Evolutionary conservation across 2,888 invertebrate genomes (phyloP).

Genomic region (Himalopsyche anomala): DNA sequence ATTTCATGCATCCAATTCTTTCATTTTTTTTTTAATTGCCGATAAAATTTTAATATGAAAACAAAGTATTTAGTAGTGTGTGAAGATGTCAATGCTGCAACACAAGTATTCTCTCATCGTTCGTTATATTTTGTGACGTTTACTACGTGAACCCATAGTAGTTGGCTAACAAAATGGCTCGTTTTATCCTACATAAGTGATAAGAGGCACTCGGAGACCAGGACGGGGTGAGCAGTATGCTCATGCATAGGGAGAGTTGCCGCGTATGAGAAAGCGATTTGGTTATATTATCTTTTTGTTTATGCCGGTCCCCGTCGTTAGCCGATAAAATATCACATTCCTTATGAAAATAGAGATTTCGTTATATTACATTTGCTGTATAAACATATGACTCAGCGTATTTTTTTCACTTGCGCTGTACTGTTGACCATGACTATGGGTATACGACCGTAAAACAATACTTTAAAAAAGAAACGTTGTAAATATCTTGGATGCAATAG

Average conservation of each 20-base stretch:
- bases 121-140: too few relatives aligned
- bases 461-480: too few relatives aligned
- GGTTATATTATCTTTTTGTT: constrained; percentile 34
- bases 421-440: not conserved
- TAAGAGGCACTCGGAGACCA: constrained; percentile 8
- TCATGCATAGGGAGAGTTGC: constrained; percentile 10
- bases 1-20: too few relatives aligned
- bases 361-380: not conserved
- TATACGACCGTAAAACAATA: too few relatives aligned
- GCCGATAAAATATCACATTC: constrained; percentile 27
- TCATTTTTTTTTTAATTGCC: too few relatives aligned
- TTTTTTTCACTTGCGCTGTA: not conserved
- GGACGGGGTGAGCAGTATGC: constrained; percentile 3
- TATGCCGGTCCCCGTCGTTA: constrained; percentile 22
- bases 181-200: not conserved
- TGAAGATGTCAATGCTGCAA: too few relatives aligned
- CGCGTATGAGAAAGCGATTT: constrained; percentile 34
- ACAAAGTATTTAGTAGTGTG: too few relatives aligned
- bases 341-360: constrained; percentile 34
- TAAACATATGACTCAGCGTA: constrained; percentile 11
- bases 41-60: too few relatives aligned
- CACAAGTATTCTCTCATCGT: too few relatives aligned
- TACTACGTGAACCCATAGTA: not conserved
- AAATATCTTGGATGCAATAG: too few relatives aligned
- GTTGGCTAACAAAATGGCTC: not conserved